phyloP scores from a whole-genome alignment of 2,888 invertebrate species.

The Drosophila sordidula region DNA sequence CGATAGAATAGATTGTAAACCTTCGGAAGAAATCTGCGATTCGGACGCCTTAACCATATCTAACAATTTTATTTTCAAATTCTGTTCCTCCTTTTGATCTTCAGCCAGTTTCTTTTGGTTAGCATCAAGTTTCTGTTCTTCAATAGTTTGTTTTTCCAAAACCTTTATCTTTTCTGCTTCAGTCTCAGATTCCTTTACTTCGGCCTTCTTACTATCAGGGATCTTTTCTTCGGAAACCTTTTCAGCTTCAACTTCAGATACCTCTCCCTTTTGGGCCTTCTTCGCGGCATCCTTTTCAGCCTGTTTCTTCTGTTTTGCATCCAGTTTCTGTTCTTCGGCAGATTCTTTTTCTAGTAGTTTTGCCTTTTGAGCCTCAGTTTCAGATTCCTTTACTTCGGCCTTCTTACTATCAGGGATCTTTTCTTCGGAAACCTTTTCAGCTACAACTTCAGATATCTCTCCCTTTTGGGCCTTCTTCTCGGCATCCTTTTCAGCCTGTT shows the following conservation, averaged over 20 bases:
- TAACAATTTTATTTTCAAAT: conserved; percentile 20
- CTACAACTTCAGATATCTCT: conserved; percentile 25
- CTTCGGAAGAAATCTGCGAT: conserved; percentile 3
- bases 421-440: conserved; percentile 52
- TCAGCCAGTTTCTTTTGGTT: conserved; percentile 31
- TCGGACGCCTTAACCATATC: conserved; percentile 14
- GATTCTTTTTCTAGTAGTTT: conserved; percentile 20
- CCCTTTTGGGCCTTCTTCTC: conserved; percentile 9
- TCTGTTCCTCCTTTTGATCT: background rate
- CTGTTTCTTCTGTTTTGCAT: conserved; percentile 32
- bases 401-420: conserved; percentile 1
- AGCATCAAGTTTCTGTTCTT: too few species aligned
- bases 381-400: background rate
- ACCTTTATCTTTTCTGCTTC: conserved; percentile 14
- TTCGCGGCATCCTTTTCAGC: conserved; percentile 1
- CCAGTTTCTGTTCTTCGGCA: conserved; percentile 14
- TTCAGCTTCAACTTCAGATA: conserved; percentile 34
- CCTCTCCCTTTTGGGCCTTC: conserved; percentile 11
- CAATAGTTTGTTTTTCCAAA: conserved; percentile 16
- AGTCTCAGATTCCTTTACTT: too few species aligned
- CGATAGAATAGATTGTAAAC: conserved; percentile 8
- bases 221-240: conserved; percentile 27
- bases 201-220: conserved; percentile 20
- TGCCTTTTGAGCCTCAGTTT: conserved; percentile 20
- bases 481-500: conserved; percentile 16